A percentile compares a stretch with the other conserved stretches of the same genome.
Conservation (phyloP, 2,888 invertebrate species). For the Harpalus rufipes region DNA sequence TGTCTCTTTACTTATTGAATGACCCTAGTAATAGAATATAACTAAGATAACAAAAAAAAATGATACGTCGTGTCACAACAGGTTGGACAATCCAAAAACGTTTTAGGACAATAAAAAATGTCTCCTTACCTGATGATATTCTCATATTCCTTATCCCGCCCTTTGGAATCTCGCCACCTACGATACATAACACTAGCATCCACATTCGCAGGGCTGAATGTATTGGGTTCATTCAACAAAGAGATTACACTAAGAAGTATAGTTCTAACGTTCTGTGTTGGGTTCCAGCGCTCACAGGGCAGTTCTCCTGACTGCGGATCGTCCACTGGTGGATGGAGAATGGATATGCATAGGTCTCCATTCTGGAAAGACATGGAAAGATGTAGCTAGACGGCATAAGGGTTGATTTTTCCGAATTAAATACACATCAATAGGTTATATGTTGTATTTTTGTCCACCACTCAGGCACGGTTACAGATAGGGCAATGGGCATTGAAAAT, state of each 20-base stretch:
- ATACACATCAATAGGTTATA: too few species aligned
- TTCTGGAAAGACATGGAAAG: constrained; percentile 82
- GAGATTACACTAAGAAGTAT: constrained; percentile 99
- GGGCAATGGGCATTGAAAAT: too few species aligned
- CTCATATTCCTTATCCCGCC: constrained; percentile 99
- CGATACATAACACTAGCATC: constrained; percentile 99
- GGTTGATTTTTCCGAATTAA: too few species aligned
- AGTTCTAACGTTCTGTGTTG: constrained; percentile 99
- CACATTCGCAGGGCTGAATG: constrained; percentile 99
- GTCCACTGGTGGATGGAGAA: constrained; percentile 98
- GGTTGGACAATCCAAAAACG: too few species aligned
- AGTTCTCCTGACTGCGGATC: constrained; percentile 99
- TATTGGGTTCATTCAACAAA: constrained; percentile 99
- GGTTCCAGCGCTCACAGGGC: constrained; percentile 99
- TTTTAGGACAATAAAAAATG: too few species aligned
- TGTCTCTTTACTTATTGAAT: too few species aligned
- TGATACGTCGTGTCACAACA: too few species aligned
- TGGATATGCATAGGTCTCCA: constrained; percentile 99
- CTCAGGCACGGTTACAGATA: too few species aligned
- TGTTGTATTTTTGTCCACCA: too few species aligned
- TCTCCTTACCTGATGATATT: constrained; percentile 93
- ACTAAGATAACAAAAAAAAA: too few species aligned
- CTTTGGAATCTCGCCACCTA: constrained; percentile 98
- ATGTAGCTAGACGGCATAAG: too few species aligned
- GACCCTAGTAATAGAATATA: too few species aligned